Evolutionary conservation across 2,888 invertebrate species (phyloP).

Genomic region (Villa cingulata): DNA sequence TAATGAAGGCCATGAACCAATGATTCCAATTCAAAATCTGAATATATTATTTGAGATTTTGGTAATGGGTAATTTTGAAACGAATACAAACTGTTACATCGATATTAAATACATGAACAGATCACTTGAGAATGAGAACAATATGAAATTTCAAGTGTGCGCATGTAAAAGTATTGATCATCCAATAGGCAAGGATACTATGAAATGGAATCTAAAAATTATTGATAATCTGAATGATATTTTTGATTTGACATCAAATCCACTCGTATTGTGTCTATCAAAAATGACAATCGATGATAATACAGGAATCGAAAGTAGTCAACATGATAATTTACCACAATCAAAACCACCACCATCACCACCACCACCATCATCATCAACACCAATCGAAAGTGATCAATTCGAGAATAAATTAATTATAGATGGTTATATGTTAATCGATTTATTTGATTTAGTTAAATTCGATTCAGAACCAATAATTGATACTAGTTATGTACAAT

Average conservation of each 20-base stretch:
- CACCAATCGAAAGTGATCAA: not conserved
- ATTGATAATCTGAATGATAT: not conserved
- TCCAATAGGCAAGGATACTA: not conserved
- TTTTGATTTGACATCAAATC: slow-evolving; percentile 3
- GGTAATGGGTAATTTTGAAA: slow-evolving; percentile 4
- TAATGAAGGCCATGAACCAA: not conserved
- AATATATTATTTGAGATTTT: slow-evolving; percentile 2
- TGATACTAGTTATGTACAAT: not conserved
- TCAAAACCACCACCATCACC: too few species aligned
- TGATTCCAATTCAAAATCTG: not conserved
- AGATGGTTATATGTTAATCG: not conserved
- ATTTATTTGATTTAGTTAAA: not conserved
- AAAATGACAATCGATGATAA: not conserved
- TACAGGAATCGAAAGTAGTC: too few species aligned
- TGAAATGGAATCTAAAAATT: not conserved
- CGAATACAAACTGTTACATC: slow-evolving; percentile 1
- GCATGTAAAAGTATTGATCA: not conserved
- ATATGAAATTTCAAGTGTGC: not conserved
- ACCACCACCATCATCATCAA: too few species aligned
- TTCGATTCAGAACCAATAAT: not conserved
- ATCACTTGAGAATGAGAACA: not conserved
- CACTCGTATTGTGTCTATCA: slow-evolving; percentile 1
- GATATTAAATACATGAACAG: slow-evolving; percentile 6
- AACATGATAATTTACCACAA: too few species aligned
- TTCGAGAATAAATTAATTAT: not conserved